Evolutionary conservation across 2,113 vertebrate species (phyloP).

Genomic region (Aptenodytes patagonicus): DNA sequence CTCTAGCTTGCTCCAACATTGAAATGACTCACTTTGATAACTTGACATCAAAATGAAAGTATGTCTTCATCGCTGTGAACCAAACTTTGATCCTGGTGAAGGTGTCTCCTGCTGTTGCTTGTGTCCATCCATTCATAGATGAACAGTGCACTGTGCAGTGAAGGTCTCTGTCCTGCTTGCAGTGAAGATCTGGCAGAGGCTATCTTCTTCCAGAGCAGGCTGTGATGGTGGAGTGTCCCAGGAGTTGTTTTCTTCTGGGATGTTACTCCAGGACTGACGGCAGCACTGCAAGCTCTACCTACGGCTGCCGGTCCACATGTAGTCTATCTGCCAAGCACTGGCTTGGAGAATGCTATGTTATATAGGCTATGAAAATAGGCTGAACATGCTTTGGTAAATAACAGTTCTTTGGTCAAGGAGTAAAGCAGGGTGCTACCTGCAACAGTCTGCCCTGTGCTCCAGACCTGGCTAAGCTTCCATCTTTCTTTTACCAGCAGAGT

Average conservation of each 20-base stretch:
- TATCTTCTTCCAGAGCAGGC: not conserved
- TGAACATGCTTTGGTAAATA: not conserved
- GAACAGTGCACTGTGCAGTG: not conserved
- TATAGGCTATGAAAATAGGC: not conserved
- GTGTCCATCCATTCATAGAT: not conserved
- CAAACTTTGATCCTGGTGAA: not conserved
- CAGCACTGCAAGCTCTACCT: not conserved
- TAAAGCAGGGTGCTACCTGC: not conserved
- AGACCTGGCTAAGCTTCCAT: not conserved
- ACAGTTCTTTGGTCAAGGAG: not conserved
- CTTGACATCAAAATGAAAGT: not conserved
- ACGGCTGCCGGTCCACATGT: rapidly evolving
- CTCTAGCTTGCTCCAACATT: not conserved
- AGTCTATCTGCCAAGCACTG: not conserved
- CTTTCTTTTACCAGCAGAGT: not conserved
- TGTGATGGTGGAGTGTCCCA: not conserved
- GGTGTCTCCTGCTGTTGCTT: not conserved
- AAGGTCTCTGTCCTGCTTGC: not conserved
- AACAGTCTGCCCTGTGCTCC: not conserved
- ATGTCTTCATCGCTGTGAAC: rapidly evolving
- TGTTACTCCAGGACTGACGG: not conserved
- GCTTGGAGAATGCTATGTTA: not conserved
- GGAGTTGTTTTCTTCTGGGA: not conserved
- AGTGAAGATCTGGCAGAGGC: not conserved
- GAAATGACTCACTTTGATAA: not conserved